Evolutionary conservation across 2,113 vertebrate species (phyloP), one percentile per base, ranked within the genome.

Genomic region (Platichthys stellatus): DNA sequence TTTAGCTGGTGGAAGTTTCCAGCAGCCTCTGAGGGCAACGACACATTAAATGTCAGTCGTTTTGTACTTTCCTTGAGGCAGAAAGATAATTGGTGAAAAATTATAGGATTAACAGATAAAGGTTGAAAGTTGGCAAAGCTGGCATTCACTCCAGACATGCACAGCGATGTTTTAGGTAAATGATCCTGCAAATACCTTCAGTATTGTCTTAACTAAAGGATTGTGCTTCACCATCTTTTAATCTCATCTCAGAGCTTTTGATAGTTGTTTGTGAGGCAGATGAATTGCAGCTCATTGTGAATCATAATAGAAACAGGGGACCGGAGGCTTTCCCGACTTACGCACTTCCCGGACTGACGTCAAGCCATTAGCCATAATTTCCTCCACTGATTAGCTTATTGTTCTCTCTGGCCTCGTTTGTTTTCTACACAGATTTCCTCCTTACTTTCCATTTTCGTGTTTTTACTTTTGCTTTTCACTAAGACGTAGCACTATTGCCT

Each of bases 321-420:
- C 73, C 84, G 81, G 80, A 91, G 83, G 76, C 63, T 88, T 90
- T 90, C 82, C 80, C 72, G 59, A 69, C 61, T 88, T 84, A 82
- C 74, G 78, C 82, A 86, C 84, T 84, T 90, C 85, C 87, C 70
- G 15, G 54, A 72, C 79, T 90, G 92, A 93, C 90, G 86, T 90
- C 88, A 91, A 87, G 57, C 40, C 69, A 70, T 72, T 87, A 88
- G 82, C 72, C 82, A 68, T 88, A 72, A 89, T 92, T 92, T 93
- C 87, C 92, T 90, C 65, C 78, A 62, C 82, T 91, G 88, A 93
- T 92, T 88, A 90, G 84, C 77, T 80, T 71, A 91, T 93, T 93
- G 92, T 93, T 90, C 86, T 78, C 43, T 21, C 66, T 58, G 54
- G 53, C 64, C 5, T 26, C 63, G 69, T 84, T 76, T 77, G 74